Evolutionary conservation across 1,140 invertebrate species (phyloP).

Genomic region (Euura lappo): DNA sequence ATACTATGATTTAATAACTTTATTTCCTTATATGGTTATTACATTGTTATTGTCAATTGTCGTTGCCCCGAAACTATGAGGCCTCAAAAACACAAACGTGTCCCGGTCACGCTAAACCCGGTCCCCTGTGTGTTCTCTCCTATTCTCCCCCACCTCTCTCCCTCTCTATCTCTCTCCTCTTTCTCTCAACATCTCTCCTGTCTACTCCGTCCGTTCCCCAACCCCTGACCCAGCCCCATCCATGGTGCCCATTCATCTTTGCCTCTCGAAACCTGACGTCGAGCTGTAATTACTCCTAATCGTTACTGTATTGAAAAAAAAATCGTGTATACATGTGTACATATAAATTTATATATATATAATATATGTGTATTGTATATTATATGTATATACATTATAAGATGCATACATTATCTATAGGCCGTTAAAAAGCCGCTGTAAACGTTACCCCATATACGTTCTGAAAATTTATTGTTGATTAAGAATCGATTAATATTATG

Average conservation of each 20-base stretch:
- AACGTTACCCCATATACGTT: constrained; percentile 5
- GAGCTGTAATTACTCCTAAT: constrained; percentile 15
- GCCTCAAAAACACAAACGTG: constrained; percentile 32
- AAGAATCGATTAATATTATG: constrained; percentile 49
- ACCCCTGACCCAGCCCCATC: background rate
- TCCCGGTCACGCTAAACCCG: constrained; percentile 51
- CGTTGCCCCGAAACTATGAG: background rate
- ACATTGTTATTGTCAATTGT: too few species aligned
- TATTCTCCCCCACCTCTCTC: background rate
- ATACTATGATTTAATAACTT: too few species aligned
- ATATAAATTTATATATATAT: constrained; percentile 3
- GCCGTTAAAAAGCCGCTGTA: background rate
- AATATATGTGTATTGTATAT: constrained; percentile 11
- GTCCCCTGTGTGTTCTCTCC: constrained; percentile 30
- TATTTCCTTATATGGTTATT: too few species aligned
- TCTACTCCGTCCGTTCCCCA: constrained; percentile 2
- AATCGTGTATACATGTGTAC: background rate
- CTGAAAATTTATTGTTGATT: constrained; percentile 5
- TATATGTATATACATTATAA: background rate
- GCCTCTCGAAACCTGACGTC: background rate
- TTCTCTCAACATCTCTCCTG: background rate
- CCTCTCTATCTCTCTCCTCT: background rate
- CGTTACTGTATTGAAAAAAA: background rate
- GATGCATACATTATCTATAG: background rate
- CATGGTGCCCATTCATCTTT: constrained; percentile 2